Evolutionary conservation across 23 tunicate species (phyloP).

Genomic region (Aplidium turbinatum): DNA sequence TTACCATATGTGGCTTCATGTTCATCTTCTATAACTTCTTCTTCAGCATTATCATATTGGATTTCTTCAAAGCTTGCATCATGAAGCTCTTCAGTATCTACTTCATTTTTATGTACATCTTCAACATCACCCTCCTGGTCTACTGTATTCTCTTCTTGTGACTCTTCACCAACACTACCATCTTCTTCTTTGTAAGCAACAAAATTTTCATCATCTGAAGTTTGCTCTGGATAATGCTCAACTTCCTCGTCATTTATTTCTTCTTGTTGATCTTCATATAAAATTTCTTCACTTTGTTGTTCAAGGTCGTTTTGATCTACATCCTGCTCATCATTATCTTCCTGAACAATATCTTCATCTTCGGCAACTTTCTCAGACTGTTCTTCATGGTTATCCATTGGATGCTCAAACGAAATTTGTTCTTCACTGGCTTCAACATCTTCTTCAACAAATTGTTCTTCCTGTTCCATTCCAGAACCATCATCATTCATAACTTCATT

Average conservation of each 20-base stretch:
- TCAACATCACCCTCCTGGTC: neutral
- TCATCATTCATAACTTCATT: neutral
- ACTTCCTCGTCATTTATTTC: neutral
- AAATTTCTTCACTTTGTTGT: neutral
- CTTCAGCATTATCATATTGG: neutral
- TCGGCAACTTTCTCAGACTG: constrained; percentile 1
- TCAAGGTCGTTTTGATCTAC: neutral
- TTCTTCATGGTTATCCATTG: neutral
- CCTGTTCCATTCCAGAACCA: neutral
- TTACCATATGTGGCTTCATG: constrained; percentile 9
- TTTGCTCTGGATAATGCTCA: neutral
- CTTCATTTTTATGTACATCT: neutral
- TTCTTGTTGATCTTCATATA: neutral
- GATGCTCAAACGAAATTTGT: too few relatives aligned
- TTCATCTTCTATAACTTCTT: neutral
- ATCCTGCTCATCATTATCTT: constrained; percentile 7
- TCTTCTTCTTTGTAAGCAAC: neutral
- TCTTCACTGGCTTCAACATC: too few relatives aligned
- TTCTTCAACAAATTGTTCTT: neutral
- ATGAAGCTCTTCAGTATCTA: neutral
- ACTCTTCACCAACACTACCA: neutral
- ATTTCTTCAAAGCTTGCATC: neutral
- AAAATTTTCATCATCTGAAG: neutral
- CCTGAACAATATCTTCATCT: neutral
- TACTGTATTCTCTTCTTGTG: neutral